These are phyloP conservation scores for Oxystoma pomonae DNA, from an alignment of 2,888 invertebrate species.

Conservation along the genomic window DNA sequence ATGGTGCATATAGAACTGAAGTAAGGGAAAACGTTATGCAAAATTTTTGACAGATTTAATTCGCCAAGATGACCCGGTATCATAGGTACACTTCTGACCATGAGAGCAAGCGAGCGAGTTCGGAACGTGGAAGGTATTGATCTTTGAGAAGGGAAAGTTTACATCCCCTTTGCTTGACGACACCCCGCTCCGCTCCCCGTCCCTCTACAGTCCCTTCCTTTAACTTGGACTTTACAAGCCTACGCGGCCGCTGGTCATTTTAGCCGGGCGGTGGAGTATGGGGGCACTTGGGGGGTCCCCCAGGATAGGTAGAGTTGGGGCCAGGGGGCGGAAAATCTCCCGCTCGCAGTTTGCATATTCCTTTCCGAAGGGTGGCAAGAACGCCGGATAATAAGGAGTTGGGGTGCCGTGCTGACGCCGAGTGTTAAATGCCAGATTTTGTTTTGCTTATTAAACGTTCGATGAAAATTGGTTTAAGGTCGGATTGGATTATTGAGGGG, in stretches of 20 bases:
- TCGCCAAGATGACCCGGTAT: background rate
- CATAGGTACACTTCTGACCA: constrained; percentile 14
- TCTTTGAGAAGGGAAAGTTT: constrained; percentile 52
- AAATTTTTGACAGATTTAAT: no score
- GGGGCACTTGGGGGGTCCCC: background rate
- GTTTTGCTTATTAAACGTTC: background rate
- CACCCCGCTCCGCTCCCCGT: constrained; percentile 25
- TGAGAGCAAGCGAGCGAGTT: constrained; percentile 30
- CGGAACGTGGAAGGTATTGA: constrained; percentile 49
- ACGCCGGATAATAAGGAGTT: background rate
- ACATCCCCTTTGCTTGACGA: constrained; percentile 42
- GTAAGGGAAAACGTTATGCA: no score
- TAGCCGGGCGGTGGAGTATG: constrained; percentile 39
- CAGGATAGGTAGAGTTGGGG: constrained; percentile 37
- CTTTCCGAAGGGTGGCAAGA: constrained; percentile 12
- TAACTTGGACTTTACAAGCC: constrained; percentile 47
- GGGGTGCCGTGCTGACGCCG: background rate
- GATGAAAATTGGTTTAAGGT: background rate
- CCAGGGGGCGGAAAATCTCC: background rate
- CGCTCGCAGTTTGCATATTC: constrained; percentile 40
- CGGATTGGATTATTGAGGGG: no score
- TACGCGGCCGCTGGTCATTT: constrained; percentile 50
- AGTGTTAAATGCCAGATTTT: background rate
- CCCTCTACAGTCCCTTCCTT: constrained; percentile 32
- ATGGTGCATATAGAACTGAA: no score